Evolutionary conservation across 2,797 vertebrate genomes (phyloP).

Genomic region (Hozukius guyotensis): DNA sequence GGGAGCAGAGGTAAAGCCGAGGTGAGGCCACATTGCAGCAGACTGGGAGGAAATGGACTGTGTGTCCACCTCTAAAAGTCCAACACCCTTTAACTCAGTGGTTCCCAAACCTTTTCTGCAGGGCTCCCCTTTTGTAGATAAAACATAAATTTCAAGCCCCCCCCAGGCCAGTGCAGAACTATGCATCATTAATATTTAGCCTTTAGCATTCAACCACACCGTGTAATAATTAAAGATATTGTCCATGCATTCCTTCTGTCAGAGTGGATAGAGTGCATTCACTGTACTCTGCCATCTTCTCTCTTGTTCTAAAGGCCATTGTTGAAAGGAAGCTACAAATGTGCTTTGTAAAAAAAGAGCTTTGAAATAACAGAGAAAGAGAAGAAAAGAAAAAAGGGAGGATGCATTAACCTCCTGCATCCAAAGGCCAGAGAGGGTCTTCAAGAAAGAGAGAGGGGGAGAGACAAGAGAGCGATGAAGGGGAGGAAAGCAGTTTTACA

Average conservation of each 20-base stretch:
- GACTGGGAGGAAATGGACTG: background rate
- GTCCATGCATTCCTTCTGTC: background rate
- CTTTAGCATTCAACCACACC: background rate
- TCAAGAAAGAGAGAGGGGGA: background rate
- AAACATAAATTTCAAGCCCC: too few species aligned
- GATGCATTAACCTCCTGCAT: slow-evolving; percentile 63
- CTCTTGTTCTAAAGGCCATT: slow-evolving; percentile 2
- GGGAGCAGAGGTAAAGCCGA: slow-evolving; percentile 30
- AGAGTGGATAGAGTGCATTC: background rate
- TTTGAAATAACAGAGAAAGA: slow-evolving; percentile 21
- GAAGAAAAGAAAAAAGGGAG: background rate
- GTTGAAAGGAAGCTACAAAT: slow-evolving; percentile 4
- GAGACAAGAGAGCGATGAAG: background rate
- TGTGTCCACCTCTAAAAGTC: background rate
- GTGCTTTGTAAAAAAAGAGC: background rate
- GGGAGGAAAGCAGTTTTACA: slow-evolving; percentile 22
- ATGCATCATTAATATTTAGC: too few species aligned
- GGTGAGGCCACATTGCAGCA: slow-evolving; percentile 18
- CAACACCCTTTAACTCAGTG: background rate
- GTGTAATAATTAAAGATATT: too few species aligned
- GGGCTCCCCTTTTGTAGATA: too few species aligned
- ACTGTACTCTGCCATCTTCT: background rate
- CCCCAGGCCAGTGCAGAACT: too few species aligned
- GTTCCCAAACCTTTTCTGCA: too few species aligned
- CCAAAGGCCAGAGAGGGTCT: slow-evolving; percentile 29